Percentiles rank a stretch among this genome's conserved stretches.
Evolutionary conservation across 2,888 invertebrate genomes (phyloP).

Genomic region (Mimachlamys varia): DNA sequence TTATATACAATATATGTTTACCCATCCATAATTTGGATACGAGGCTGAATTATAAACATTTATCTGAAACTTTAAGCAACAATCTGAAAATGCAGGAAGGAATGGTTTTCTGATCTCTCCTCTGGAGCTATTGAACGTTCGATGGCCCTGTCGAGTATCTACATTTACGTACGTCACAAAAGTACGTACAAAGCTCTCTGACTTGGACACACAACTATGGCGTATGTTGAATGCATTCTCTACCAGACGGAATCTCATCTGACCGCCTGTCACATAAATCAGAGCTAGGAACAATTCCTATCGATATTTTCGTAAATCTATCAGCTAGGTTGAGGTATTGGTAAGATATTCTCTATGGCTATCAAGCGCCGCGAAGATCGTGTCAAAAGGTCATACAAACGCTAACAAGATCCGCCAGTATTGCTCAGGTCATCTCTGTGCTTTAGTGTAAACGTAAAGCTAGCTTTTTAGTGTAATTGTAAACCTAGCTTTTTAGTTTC

Average conservation of each 20-base stretch:
- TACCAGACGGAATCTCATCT: constrained; percentile 2
- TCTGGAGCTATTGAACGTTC: background rate
- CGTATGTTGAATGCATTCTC: background rate
- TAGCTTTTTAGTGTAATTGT: background rate
- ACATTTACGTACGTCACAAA: background rate
- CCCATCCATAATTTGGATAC: too few relatives aligned
- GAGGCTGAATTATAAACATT: too few relatives aligned
- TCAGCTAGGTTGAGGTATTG: background rate
- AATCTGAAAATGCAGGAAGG: too few relatives aligned
- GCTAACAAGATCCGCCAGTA: constrained; percentile 24
- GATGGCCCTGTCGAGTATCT: background rate
- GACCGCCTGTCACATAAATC: background rate
- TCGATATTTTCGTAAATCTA: constrained; percentile 15
- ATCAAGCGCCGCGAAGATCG: constrained; percentile 15
- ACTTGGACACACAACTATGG: background rate
- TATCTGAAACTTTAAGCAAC: too few relatives aligned
- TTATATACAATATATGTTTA: too few relatives aligned
- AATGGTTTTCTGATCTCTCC: too few relatives aligned
- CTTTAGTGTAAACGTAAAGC: background rate
- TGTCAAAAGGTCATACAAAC: constrained; percentile 9
- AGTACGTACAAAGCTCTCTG: background rate
- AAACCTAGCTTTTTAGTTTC: background rate
- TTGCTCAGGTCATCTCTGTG: background rate
- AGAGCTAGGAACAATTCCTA: background rate
- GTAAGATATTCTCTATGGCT: background rate